These are phyloP conservation scores for Isaurus tuberculatus DNA, from an alignment of 92 coral and sea anemone genomes.

Conservation along the genomic window DNA sequence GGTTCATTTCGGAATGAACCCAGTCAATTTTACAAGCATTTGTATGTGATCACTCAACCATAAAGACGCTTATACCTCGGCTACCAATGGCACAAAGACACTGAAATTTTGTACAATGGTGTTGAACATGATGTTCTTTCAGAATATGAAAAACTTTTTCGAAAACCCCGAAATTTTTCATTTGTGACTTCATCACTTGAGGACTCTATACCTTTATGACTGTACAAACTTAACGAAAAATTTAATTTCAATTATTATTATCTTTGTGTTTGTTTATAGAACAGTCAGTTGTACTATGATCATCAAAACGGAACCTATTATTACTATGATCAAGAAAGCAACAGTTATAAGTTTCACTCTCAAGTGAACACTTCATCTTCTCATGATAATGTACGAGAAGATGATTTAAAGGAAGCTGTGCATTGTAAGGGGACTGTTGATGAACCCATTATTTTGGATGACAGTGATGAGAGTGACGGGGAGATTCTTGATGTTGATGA, in stretches of 20 bases:
- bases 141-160: too few species aligned
- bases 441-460: conserved; percentile 33
- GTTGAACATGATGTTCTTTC: too few species aligned
- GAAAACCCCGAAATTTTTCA: too few species aligned
- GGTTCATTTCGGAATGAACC: too few species aligned
- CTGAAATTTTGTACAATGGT: too few species aligned
- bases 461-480: conserved; percentile 62
- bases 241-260: background rate
- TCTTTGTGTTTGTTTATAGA: conserved; percentile 55
- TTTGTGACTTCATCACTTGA: too few species aligned
- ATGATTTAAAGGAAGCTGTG: conserved; percentile 7
- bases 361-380: conserved; percentile 66
- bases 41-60: too few species aligned
- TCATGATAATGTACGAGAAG: background rate
- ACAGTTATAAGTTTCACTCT: conserved; percentile 84
- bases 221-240: too few species aligned
- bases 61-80: too few species aligned
- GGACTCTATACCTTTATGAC: too few species aligned
- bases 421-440: background rate
- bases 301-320: conserved; percentile 88
- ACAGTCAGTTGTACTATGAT: conserved; percentile 84
- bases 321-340: conserved; percentile 75
- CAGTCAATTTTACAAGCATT: too few species aligned
- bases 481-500: conserved; percentile 69
- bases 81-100: too few species aligned